Percentiles rank a stretch among this genome's conserved stretches.
phyloP scores from a whole-genome alignment of 2,888 invertebrate genomes.

The Chromoteleia sp. region DNA sequence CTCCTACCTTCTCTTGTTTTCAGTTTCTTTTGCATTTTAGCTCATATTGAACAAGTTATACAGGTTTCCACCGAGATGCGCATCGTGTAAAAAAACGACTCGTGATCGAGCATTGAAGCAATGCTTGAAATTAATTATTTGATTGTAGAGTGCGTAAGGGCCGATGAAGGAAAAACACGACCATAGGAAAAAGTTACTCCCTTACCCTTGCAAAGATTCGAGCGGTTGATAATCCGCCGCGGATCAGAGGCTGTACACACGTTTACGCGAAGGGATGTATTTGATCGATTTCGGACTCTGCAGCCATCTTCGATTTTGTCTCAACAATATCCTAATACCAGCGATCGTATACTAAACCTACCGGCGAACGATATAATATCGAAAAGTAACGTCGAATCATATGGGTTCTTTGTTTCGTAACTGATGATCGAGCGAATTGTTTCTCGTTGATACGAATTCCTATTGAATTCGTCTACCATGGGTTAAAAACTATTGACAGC shows the following conservation, averaged over 20 bases:
- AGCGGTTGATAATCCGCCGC: slow-evolving; percentile 29
- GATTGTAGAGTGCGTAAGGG: slow-evolving; percentile 31
- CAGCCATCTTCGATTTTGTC: slow-evolving; percentile 16
- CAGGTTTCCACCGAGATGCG: slow-evolving; percentile 76
- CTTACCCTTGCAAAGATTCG: slow-evolving; percentile 27
- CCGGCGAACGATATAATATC: neutral
- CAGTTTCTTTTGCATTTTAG: slow-evolving; percentile 63
- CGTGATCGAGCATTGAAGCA: slow-evolving; percentile 21
- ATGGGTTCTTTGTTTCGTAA: neutral
- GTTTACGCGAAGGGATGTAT: slow-evolving; percentile 10
- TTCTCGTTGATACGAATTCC: no score
- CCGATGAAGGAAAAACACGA: neutral
- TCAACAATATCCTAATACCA: slow-evolving; percentile 13
- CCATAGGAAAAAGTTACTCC: slow-evolving; percentile 2
- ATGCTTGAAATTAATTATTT: no score
- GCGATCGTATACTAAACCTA: neutral
- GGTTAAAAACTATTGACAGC: no score
- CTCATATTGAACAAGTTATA: slow-evolving; percentile 77
- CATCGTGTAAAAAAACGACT: slow-evolving; percentile 69
- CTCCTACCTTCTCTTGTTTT: slow-evolving; percentile 46
- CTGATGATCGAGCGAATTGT: no score
- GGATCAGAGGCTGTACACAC: slow-evolving; percentile 8
- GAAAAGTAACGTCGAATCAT: neutral
- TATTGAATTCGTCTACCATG: no score
- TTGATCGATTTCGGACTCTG: slow-evolving; percentile 65